These are phyloP conservation scores for Oncorhynchus tshawytscha DNA, from an alignment of 2,113 vertebrate genomes.

Conservation along the genomic window DNA sequence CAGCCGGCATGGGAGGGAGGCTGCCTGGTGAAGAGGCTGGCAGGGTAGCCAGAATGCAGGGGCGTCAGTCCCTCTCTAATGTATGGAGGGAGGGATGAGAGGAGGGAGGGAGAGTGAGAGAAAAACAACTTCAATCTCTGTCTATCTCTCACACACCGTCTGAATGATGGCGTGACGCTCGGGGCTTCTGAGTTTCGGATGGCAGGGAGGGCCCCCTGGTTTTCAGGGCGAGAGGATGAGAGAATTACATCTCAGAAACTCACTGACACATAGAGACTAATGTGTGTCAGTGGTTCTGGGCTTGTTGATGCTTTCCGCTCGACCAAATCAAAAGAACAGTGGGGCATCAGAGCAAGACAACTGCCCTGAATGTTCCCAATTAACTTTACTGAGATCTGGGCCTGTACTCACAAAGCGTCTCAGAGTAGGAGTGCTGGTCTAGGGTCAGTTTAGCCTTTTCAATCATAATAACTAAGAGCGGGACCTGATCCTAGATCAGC, in stretches of 20 bases:
- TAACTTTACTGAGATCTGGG: too few relatives aligned
- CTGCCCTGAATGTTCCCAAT: neutral
- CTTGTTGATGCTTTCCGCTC: neutral
- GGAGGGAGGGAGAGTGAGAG: neutral
- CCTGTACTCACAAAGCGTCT: too few relatives aligned
- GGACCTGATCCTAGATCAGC: too few relatives aligned
- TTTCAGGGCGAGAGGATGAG: neutral
- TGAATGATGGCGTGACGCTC: neutral
- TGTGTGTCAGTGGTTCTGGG: neutral
- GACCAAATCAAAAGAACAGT: too few relatives aligned
- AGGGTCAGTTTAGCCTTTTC: too few relatives aligned
- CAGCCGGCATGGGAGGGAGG: neutral
- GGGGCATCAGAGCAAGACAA: neutral
- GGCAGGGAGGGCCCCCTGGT: slow-evolving; percentile 4
- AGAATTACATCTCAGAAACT: neutral
- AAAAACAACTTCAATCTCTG: neutral
- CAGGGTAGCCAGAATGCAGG: neutral
- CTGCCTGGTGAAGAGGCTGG: too few relatives aligned
- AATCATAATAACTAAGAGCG: too few relatives aligned
- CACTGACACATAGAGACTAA: neutral
- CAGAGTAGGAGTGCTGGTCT: too few relatives aligned
- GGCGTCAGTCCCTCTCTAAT: neutral
- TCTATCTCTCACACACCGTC: neutral
- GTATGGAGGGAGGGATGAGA: neutral
- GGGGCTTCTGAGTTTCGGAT: neutral